Percentiles rank a stretch among this genome's conserved stretches.
Conservation (phyloP, 2,797 vertebrate species). For the Melanotaenia pygmaea region DNA sequence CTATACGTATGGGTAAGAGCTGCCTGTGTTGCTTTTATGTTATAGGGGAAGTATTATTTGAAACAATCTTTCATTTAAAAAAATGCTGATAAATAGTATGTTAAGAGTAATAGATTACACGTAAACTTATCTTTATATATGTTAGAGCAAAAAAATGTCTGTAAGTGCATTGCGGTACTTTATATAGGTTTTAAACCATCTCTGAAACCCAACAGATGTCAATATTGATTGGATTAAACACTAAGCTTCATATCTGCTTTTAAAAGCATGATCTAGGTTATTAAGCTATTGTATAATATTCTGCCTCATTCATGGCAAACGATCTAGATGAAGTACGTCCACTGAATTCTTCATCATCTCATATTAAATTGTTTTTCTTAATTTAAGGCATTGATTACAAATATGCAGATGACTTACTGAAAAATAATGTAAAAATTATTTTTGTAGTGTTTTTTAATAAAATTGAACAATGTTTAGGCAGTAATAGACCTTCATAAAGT, state of each 20-base stretch:
- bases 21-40: neutral
- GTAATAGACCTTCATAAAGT: neutral
- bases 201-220: too few relatives aligned
- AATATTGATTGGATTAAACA: too few relatives aligned
- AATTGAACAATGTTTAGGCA: neutral
- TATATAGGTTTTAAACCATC: neutral
- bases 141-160: neutral
- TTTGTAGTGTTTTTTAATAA: neutral
- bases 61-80: neutral
- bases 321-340: too few relatives aligned
- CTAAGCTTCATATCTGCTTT: too few relatives aligned
- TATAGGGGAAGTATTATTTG: neutral
- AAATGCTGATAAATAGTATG: too few relatives aligned
- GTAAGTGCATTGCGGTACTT: neutral
- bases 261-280: neutral
- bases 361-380: too few relatives aligned
- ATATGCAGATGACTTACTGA: neutral
- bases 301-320: too few relatives aligned
- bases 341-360: too few relatives aligned
- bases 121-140: neutral
- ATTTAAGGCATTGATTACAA: neutral
- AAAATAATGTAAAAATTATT: neutral
- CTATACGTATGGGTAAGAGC: conserved; percentile 94
- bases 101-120: neutral
- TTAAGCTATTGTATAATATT: neutral